Evolutionary conservation across 2,888 invertebrate genomes (phyloP), one percentile per base, ranked within the genome.

Genomic region (Lysandra coridon): DNA sequence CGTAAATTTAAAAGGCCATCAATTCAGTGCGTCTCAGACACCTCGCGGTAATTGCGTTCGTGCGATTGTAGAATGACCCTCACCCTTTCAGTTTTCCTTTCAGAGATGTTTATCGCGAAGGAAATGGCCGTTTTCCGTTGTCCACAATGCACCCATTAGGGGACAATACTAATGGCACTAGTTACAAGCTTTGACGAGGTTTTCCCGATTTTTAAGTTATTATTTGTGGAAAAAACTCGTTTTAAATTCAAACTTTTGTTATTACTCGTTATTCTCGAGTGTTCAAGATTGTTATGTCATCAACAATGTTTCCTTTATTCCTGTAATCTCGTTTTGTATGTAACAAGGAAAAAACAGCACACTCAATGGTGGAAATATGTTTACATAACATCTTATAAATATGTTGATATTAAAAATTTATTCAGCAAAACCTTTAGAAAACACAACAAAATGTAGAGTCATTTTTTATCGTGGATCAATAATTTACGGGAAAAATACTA

Each of bases 101-200:
- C 90, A 93, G 89, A 90, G 94, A 94, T 94, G 91, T 90, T 92
- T 94, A 94, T 94, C 94, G 91, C 87, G 79, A 87, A 94, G 94
- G 94, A 94, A 94, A 94, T 94, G 93, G 91, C 88, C 94, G 92
- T 90, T 94, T 94, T 94, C 94, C 94, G 94, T 89, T 91, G 91
- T 89, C 92, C 92, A 92, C 92, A 91, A 90, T 88, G 86, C 87
- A 84, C 84, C 92, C 94, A 94, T 94, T 94, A 93, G 90, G 88
- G 87, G 87, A 92, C 92, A 92, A 90, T 89, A 86, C 90, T 92
- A 94, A 94, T 94, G 93, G 93, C 80, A 89, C 91, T 86, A 89
- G 87, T 90, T 90, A 76, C 78, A 82, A 81, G 78, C 79, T 82
- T 80, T 80, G 78, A 80, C 76, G 78, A 76, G 57, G 76, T 80